Evolutionary conservation across 2,113 vertebrate genomes (phyloP).

Genomic region (Sisor rabdophorus): DNA sequence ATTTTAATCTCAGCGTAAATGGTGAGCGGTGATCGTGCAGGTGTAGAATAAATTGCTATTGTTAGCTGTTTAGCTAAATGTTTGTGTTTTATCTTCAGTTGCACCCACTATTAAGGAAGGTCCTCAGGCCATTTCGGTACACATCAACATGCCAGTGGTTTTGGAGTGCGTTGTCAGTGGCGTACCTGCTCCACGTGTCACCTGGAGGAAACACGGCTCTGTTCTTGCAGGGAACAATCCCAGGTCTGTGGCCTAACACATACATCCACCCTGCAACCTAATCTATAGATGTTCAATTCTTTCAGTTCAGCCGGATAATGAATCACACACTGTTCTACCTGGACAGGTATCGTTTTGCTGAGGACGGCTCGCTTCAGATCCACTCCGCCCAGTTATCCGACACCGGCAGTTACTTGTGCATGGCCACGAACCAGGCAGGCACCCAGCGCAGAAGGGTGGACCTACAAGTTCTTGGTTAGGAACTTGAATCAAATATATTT

Average conservation of each 20-base stretch:
- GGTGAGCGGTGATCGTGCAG: slow-evolving; percentile 63
- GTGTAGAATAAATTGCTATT: not conserved
- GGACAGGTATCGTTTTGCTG: slow-evolving; percentile 75
- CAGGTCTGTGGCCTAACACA: slow-evolving; percentile 45
- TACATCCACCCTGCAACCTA: not conserved
- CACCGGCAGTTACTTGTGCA: slow-evolving; percentile 84
- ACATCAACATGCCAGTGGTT: slow-evolving; percentile 66
- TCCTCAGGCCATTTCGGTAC: slow-evolving; percentile 65
- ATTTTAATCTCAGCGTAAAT: slow-evolving; percentile 83
- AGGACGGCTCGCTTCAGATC: slow-evolving; percentile 84
- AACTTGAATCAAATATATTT: not conserved
- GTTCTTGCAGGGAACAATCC: slow-evolving; percentile 73
- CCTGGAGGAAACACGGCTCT: slow-evolving; percentile 91
- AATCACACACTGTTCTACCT: not conserved
- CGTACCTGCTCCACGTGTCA: slow-evolving; percentile 79
- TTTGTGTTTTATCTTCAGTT: slow-evolving; percentile 66
- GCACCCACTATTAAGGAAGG: slow-evolving; percentile 78
- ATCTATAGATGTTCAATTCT: not conserved
- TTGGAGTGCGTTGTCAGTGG: slow-evolving; percentile 83
- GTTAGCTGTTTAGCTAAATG: no score
- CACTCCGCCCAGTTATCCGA: slow-evolving; percentile 77
- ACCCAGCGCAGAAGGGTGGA: slow-evolving; percentile 80
- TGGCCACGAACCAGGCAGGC: slow-evolving; percentile 87
- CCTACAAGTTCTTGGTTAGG: slow-evolving; percentile 71
- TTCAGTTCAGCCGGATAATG: not conserved